Conservation (phyloP, 2,797 vertebrate genomes). For the Enteromius trimaculatus region DNA sequence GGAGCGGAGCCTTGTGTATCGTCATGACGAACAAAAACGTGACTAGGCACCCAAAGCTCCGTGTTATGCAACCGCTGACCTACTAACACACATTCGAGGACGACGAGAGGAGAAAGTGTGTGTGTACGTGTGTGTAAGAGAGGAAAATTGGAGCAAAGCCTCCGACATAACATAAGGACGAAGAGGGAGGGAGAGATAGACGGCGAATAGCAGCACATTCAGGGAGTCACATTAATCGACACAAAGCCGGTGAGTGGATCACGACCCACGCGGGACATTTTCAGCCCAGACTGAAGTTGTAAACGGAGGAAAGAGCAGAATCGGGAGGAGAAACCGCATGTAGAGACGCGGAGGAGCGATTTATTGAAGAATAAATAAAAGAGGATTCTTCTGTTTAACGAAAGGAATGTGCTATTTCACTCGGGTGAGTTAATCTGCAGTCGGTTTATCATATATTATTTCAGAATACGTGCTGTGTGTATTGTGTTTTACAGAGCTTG, state of each 20-base stretch:
- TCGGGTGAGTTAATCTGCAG: conserved; percentile 42
- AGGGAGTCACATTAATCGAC: conserved; percentile 56
- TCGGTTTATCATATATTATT: background rate
- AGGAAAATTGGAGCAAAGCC: conserved; percentile 80
- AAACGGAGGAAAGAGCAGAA: conserved; percentile 62
- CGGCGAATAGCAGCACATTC: conserved; percentile 58
- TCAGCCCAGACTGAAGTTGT: conserved; percentile 42
- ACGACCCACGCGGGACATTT: conserved; percentile 38
- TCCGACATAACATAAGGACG: conserved; percentile 69
- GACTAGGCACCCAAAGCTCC: conserved; percentile 77
- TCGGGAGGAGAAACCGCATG: conserved; percentile 52
- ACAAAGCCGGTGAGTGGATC: conserved; percentile 58
- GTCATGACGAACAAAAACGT: conserved; percentile 72
- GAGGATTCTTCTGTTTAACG: background rate
- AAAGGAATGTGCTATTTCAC: background rate
- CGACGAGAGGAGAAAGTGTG: conserved; percentile 57
- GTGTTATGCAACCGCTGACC: conserved; percentile 85
- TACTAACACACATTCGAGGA: conserved; percentile 83
- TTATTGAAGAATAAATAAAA: conserved; percentile 31
- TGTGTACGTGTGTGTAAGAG: conserved; percentile 22
- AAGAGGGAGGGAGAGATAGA: conserved; percentile 46
- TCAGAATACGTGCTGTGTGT: background rate
- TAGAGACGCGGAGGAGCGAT: conserved; percentile 62
- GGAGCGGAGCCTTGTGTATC: conserved; percentile 49
- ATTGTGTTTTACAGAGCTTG: conserved; percentile 10